Conservation (phyloP, 2,888 invertebrate species). For the Drosophila mercatorum region DNA sequence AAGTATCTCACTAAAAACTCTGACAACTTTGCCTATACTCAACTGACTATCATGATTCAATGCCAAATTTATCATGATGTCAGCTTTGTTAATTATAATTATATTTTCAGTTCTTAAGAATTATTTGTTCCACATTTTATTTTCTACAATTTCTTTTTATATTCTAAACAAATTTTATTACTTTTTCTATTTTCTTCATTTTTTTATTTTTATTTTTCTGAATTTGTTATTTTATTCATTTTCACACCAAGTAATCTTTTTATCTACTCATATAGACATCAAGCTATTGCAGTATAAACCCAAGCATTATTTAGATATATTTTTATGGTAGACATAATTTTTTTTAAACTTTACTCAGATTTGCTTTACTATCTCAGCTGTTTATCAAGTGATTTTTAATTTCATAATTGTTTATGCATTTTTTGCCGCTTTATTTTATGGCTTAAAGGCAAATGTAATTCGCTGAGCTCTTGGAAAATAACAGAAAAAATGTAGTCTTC, state of each 20-base stretch:
- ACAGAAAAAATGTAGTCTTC: constrained; percentile 6
- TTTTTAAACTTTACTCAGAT: no score
- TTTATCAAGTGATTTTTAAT: background rate
- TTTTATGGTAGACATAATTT: background rate
- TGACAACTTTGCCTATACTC: background rate
- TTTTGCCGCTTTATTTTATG: background rate
- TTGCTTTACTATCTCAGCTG: background rate
- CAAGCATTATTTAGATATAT: background rate
- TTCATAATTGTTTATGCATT: constrained; percentile 1
- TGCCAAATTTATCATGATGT: no score
- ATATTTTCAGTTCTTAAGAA: background rate
- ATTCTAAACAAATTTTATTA: background rate
- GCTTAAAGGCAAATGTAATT: constrained; percentile 9
- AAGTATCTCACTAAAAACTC: background rate
- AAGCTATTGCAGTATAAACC: background rate
- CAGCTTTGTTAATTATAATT: no score
- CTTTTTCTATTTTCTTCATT: no score
- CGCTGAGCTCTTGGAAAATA: constrained; percentile 4
- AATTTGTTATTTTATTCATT: background rate
- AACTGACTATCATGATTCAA: background rate
- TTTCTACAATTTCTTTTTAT: background rate
- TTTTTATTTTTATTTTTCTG: background rate
- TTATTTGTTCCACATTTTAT: background rate
- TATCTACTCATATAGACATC: no score
- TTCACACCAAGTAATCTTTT: background rate